Percentiles rank a stretch among this genome's conserved stretches.
Evolutionary conservation across 2,113 vertebrate species (phyloP).

Genomic region (Urocitellus parryii): DNA sequence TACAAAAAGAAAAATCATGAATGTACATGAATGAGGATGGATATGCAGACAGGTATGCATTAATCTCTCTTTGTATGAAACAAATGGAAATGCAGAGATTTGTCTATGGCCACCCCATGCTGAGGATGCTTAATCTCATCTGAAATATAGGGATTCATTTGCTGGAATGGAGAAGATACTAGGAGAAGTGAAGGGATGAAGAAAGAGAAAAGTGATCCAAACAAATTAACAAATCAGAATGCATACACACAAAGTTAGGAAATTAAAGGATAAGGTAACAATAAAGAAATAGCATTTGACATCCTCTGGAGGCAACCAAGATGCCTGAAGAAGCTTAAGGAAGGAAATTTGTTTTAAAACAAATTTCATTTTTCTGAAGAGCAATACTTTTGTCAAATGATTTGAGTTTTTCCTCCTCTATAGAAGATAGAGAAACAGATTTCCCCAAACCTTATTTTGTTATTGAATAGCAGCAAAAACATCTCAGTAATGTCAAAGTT

Average conservation of each 20-base stretch:
- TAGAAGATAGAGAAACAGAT: neutral
- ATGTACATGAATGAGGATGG: neutral
- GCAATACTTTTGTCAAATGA: conserved; percentile 10
- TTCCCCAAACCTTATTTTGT: neutral
- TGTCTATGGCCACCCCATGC: too few species aligned
- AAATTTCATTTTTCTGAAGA: conserved; percentile 48
- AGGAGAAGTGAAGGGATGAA: neutral
- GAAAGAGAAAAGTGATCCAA: neutral
- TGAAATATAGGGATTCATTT: neutral
- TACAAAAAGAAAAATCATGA: neutral
- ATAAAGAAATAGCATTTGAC: neutral
- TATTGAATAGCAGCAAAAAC: neutral
- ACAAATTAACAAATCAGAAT: neutral
- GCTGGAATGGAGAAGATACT: neutral
- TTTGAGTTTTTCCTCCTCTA: neutral
- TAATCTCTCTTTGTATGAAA: neutral
- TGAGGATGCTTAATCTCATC: too few species aligned
- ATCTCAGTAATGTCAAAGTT: neutral
- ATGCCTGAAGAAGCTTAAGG: neutral
- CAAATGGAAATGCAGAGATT: neutral
- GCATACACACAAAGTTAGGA: neutral
- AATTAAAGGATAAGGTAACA: neutral
- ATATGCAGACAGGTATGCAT: neutral
- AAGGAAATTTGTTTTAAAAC: neutral
- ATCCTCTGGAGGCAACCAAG: neutral